Conservation (phyloP, 1,140 invertebrate genomes). For the Drosophila mojavensis region DNA sequence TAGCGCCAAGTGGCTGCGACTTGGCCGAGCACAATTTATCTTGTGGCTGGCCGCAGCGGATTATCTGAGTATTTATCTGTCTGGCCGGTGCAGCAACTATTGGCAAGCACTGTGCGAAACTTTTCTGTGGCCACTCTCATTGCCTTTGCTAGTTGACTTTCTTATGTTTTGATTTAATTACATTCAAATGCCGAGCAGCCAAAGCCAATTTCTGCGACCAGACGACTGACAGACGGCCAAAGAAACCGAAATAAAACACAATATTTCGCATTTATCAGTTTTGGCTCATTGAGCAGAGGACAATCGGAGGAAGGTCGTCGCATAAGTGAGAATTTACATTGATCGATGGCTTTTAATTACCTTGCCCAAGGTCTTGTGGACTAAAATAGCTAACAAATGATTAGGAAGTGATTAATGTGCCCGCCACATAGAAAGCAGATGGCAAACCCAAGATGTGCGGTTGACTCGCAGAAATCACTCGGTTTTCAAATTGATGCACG, state of each 20-base stretch:
- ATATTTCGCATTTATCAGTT: slow-evolving; percentile 58
- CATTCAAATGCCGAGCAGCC: slow-evolving; percentile 23
- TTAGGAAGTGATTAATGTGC: slow-evolving; percentile 61
- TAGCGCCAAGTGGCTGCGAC: slow-evolving; percentile 21
- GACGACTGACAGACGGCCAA: slow-evolving; percentile 27
- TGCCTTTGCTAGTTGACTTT: slow-evolving; percentile 16
- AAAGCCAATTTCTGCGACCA: slow-evolving; percentile 17
- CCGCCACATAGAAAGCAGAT: slow-evolving; percentile 10
- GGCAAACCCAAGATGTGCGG: slow-evolving; percentile 12
- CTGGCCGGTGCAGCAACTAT: slow-evolving; percentile 31
- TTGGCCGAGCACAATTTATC: slow-evolving; percentile 36
- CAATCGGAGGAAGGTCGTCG: slow-evolving; percentile 47
- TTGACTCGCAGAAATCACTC: slow-evolving; percentile 16
- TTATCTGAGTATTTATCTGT: slow-evolving; percentile 27
- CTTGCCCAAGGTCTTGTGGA: slow-evolving; percentile 40
- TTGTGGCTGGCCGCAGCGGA: slow-evolving; percentile 16
- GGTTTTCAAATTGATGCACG: slow-evolving; percentile 16
- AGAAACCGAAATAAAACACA: slow-evolving; percentile 49
- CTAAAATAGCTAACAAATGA: slow-evolving; percentile 60
- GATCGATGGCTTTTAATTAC: slow-evolving; percentile 63
- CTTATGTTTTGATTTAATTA: slow-evolving; percentile 24
- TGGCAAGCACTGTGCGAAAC: slow-evolving; percentile 20
- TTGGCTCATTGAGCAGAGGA: slow-evolving; percentile 27
- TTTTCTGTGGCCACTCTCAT: slow-evolving; percentile 29
- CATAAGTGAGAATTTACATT: slow-evolving; percentile 47